Evolutionary conservation across 2,797 vertebrate genomes (phyloP).

Genomic region (Amphiprion clarkii): DNA sequence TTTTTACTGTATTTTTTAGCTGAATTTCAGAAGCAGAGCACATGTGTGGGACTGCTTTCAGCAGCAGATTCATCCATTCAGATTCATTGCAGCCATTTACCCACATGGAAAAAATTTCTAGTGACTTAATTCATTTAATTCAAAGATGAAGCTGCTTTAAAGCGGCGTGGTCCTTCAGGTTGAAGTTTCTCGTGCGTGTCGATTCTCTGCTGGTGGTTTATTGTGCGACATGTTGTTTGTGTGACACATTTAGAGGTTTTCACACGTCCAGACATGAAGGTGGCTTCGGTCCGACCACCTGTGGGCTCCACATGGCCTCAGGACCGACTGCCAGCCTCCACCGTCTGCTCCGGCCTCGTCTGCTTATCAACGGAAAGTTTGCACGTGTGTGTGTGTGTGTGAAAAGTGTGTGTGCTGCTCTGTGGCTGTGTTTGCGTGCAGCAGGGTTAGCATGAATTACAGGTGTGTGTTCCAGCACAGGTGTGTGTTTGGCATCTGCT

Average conservation of each 20-base stretch:
- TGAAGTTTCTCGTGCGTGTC: background rate
- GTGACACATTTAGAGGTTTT: background rate
- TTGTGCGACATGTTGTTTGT: slow-evolving; percentile 1
- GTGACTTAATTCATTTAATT: too few relatives aligned
- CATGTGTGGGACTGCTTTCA: too few relatives aligned
- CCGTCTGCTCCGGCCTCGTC: slow-evolving; percentile 54
- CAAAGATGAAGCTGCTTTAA: too few relatives aligned
- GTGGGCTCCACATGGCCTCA: slow-evolving; percentile 47
- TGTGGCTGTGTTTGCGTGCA: background rate
- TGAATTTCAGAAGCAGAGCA: too few relatives aligned
- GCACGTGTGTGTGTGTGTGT: background rate
- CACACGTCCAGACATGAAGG: slow-evolving; percentile 26
- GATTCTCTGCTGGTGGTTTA: background rate
- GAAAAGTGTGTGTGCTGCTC: background rate
- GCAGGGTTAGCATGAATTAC: slow-evolving; percentile 42
- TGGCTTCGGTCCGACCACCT: slow-evolving; percentile 26
- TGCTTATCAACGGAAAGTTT: slow-evolving; percentile 24
- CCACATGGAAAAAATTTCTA: too few relatives aligned
- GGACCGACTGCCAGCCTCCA: slow-evolving; percentile 45
- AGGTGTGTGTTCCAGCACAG: slow-evolving; percentile 25
- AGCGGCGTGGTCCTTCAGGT: background rate
- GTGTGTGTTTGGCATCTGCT: slow-evolving; percentile 32
- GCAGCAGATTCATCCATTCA: too few relatives aligned
- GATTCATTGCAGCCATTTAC: too few relatives aligned
- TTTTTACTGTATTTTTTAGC: too few relatives aligned